Evolutionary conservation across 92 coral and sea anemone species (phyloP), one percentile per base, ranked within the genome.

Genomic region (Heteractis magnifica): DNA sequence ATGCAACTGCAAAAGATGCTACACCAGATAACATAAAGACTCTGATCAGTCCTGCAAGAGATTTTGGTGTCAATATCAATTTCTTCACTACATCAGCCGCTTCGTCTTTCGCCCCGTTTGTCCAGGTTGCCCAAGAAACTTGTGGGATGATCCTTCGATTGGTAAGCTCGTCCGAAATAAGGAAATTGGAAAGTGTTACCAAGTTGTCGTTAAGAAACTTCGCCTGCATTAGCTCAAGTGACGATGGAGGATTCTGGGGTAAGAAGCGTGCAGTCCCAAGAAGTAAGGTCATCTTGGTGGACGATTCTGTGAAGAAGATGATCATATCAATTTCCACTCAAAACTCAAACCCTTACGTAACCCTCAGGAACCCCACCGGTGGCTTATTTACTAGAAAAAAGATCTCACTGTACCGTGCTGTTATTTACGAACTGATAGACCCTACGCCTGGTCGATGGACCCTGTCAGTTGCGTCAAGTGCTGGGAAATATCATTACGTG

Each of bases 1-100:
- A 94, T 68, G 97, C 97, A 52, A 77, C 94, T 8, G 89, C 98
- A 6, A 90, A 92, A 81, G 97, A 94, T 62, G 79, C 80, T 49
- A 77, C 86, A 0, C 10, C n/a, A 44, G 88, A 77, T 2, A 89
- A 92, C 70, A 86, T 85, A 3, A 56, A 79, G 0, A 77, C 77
- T 26, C 88, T 84, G n/a, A 71, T 83, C 8, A 51, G 21, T 1
- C 19, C 65, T 10, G 98, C 94, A 1, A 9, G 10, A 16, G 87
- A 48, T 12, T 59, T 5, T 4, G 93, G 65, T 55, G 51, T 94
- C 58, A 87, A 89, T 51, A 86, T 94, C 52, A 94, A 94, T 85
- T 94, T 94, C 81, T 91, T 94, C 55, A 85, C 87, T 13, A 91
- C 86, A 1, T 52, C 68, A 4, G 7, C 65, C 21, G 41, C 77